Evolutionary conservation across 2,888 invertebrate species (phyloP), one percentile per base, ranked within the genome.

Genomic region (Stenodema calcarata): DNA sequence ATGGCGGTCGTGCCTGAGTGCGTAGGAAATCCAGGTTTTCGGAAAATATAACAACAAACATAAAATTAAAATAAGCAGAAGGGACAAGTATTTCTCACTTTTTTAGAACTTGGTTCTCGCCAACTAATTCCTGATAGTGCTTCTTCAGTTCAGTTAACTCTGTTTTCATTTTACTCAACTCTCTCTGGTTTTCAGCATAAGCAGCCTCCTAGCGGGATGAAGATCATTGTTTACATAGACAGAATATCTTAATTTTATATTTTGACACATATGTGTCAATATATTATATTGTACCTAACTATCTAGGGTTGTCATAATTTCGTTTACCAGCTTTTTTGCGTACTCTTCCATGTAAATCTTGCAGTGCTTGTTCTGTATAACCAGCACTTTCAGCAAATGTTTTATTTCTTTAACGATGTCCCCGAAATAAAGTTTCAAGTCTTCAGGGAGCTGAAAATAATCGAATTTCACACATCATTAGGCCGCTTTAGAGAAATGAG

Each of bases 261-360:
- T n/a, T n/a, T n/a, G n/a, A n/a, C n/a, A n/a, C n/a, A n/a, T n/a
- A n/a, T n/a, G n/a, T n/a, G n/a, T n/a, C n/a, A n/a, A n/a, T n/a
- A n/a, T n/a, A n/a, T n/a, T n/a, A n/a, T n/a, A n/a, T n/a, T n/a
- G n/a, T n/a, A n/a, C n/a, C n/a, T n/a, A n/a, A n/a, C n/a, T n/a
- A n/a, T n/a, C n/a, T n/a, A n/a, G 14, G 18, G 6, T 70, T 27
- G 1, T 70, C 18, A 3, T 14, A 70, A 27, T 14, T 70, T 3
- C 3, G 14, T 18, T 47, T 76, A 87, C 88, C 88, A 88, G 70
- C 35, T 87, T 86, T 47, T 76, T 62, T 42, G 78, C 83, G 79
- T 87, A 88, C 87, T 88, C 87, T 70, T 87, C 87, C 79, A 88
- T 88, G 42, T 87, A 88, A 69, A 88, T 87, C 35, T 87, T 87